Base-by-base conservation (phyloP, 1,140 invertebrate genomes). In the Ptiloglossa arizonensis region DNA sequence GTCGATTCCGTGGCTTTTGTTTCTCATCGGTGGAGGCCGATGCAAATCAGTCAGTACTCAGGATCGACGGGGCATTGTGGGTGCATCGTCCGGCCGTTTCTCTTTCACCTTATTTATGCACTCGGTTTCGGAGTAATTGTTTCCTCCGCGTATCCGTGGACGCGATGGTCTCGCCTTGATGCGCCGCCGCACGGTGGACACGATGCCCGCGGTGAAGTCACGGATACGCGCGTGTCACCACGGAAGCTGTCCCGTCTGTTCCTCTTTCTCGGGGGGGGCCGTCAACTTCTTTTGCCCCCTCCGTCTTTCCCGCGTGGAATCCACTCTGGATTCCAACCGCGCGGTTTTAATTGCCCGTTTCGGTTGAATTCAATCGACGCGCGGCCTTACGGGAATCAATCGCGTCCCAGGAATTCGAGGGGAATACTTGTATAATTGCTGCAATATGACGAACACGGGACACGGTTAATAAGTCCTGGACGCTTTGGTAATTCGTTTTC, bases 41-140 rank as follows among this genome's bases (percentile, higher is more conserved):
- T 85, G 79, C 80, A 82, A 78, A 69, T 73, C 72, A 75, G 78
- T 67, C 71, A 71, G 67, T 56, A 60, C 56, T 48, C 19, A 24
- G 32, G 54, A 60, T 59, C 59, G 59, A 38, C 22, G 44, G 5
- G 27, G 46, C 41, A 77, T 77, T 62, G 68, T 62, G 57, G 24
- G 35, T 68, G 41, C 54, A 56, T 78, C 54, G 81, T 73, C 59
- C 52, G 59, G 15, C 27, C 41, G 59, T 80, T 79, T 66, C 66
- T 77, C 72, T 62, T 62, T 52, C 69, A 79, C 77, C 70, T 89
- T 89, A 89, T 89, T 89, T 89, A 89, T 88, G 81, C 89, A 88
- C 86, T 88, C 80, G 81, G 72, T 77, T 64, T 54, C 62, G 70
- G 73, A 88, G 88, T 87, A 90, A 89, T 88, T 88, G 87, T 83